These are phyloP conservation scores for Chaenocephalus aceratus DNA, from an alignment of 2,113 vertebrate species.

Conservation along the genomic window DNA sequence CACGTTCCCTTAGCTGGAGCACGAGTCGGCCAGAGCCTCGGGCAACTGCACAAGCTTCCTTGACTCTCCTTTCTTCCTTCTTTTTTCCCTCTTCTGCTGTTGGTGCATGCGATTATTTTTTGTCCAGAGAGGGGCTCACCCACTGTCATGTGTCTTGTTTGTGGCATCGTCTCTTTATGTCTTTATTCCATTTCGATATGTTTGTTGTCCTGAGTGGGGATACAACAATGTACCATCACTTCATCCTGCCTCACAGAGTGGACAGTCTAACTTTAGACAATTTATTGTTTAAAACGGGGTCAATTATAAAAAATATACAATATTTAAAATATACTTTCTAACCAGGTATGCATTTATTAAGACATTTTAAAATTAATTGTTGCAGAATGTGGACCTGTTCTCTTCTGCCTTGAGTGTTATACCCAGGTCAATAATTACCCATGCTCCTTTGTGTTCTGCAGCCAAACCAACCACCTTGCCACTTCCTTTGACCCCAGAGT, in stretches of 20 bases:
- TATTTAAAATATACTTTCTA: constrained; percentile 57
- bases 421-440: constrained; percentile 87
- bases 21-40: constrained; percentile 84
- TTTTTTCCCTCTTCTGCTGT: constrained; percentile 78
- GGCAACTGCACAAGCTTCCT: constrained; percentile 88
- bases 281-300: constrained; percentile 77
- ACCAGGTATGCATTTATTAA: constrained; percentile 74
- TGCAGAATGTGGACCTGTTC: constrained; percentile 84
- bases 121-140: constrained; percentile 75
- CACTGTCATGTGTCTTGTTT: constrained; percentile 82
- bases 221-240: constrained; percentile 75
- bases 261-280: constrained; percentile 71
- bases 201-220: constrained; percentile 66
- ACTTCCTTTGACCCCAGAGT: constrained; percentile 99
- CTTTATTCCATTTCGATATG: constrained; percentile 66
- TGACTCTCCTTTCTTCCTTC: constrained; percentile 86
- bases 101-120: constrained; percentile 85
- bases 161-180: constrained; percentile 76
- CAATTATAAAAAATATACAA: constrained; percentile 69
- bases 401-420: constrained; percentile 80
- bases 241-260: constrained; percentile 86
- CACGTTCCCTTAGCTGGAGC: constrained; percentile 81
- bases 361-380: constrained; percentile 78
- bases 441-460: constrained; percentile 92
- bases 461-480: constrained; percentile 99